Evolutionary conservation across 2,113 vertebrate species (phyloP).

Genomic region (Rhea americana): DNA sequence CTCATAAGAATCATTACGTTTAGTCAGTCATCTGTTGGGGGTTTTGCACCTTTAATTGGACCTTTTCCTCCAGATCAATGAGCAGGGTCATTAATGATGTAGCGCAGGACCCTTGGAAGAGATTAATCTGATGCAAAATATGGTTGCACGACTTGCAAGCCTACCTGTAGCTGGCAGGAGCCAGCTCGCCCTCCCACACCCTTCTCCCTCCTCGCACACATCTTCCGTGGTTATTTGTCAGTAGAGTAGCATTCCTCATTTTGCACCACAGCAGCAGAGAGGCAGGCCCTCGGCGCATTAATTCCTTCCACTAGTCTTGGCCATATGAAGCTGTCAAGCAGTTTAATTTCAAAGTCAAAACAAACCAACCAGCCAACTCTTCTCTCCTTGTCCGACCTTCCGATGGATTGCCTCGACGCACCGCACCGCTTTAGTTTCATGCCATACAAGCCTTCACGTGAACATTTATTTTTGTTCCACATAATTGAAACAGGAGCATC

Average conservation of each 20-base stretch:
- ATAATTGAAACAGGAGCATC: not conserved
- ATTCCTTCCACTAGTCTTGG: not conserved
- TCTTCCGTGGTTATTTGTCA: not conserved
- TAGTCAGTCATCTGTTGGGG: not conserved
- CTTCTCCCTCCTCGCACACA: accelerated
- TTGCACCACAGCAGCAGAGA: not conserved
- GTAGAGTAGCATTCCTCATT: accelerated
- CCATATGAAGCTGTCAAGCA: not conserved
- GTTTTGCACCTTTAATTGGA: not conserved
- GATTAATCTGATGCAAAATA: not conserved
- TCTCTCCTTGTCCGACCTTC: not conserved
- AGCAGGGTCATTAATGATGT: not conserved
- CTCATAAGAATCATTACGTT: not conserved
- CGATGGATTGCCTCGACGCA: not conserved
- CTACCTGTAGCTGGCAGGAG: not conserved
- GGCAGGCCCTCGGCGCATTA: not conserved
- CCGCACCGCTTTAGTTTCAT: not conserved
- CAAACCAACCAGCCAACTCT: not conserved
- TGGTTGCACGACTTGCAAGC: not conserved
- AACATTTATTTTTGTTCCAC: not conserved
- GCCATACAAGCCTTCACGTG: not conserved
- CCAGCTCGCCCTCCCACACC: not conserved
- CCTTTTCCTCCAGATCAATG: not conserved
- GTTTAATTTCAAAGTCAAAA: not conserved
- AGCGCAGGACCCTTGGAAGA: not conserved